Evolutionary conservation across 64 coral and sea anemone genomes (phyloP), one percentile per base, ranked within the genome.

Genomic region (Astreopora myriophthalma): DNA sequence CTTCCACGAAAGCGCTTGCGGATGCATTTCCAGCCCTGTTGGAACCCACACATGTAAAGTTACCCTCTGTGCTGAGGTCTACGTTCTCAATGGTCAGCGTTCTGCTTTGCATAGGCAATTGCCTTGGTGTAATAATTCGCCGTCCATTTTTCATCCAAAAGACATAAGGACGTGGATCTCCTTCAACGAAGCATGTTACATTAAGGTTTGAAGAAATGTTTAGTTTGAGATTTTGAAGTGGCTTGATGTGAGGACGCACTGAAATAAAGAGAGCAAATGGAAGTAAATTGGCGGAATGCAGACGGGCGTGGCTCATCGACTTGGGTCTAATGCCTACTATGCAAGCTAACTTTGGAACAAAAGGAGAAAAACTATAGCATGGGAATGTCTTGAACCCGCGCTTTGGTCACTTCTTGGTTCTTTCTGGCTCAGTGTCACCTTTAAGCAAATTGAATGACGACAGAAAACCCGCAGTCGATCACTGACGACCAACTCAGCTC

Each of bases 91-190:
- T 60, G 55, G 55, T 60, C 8, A 60, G 55, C 55, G 55, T 60
- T 60, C 55, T 60, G 16, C 20, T 60, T 11, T 60, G 11, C 13
- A 20, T 3, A 17, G 55, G 19, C 16, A 60, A 11, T 60, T 60
- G 55, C 13, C 55, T 60, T 60, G 3, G 55, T 60, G 55, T 60
- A 60, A 60, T 20, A 1, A 60, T 60, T 11, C 55, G 55, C 40
- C 9, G 84, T 49, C 84, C 84, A 44, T 48, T 44, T 87, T 87
- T 70, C 16, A n/a, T 36, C 84, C 84, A 87, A 48, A 67, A 87
- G 20, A 87, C 66, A 2, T 8, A 16, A 8, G 84, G 84, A 40
- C 19, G 28, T 14, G 84, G 65, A 5, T 87, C 34, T 25, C 84
- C 84, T 16, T 27, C 48, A 27, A 71, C 84, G 29, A 32, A 1